Evolutionary conservation across 2,888 invertebrate genomes (phyloP), one percentile per base, ranked within the genome.

Genomic region (Tenthredo amoena): DNA sequence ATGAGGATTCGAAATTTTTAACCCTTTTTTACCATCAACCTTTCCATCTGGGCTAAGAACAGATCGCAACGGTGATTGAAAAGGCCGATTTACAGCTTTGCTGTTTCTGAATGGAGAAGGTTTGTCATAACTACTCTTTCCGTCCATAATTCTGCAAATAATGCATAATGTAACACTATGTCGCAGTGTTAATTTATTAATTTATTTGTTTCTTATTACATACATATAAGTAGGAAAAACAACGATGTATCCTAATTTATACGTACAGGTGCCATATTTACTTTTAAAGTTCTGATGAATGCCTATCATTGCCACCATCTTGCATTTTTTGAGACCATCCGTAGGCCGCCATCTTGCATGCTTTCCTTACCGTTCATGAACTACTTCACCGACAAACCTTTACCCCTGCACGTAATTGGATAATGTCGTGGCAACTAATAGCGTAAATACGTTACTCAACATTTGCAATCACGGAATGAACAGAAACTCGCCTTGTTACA

Each of bases 71-170:
- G 91, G 91, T 81, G 91, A 91, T 82, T 89, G 87, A 86, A 90
- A 91, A 12, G 90, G 91, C 85, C 88, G 90, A 86, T 90, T 89
- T 21, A 88, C 90, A 76, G 87, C 87, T 86, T 88, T 89, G 79
- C 89, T 88, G 79, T 91, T 91, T 86, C 88, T 89, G 74, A 90
- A 77, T 7, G 90, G 90, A 10, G 88, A 81, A n/a, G 81, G 81
- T 40, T 21, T 62, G 12, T 21, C 40, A 9, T 21, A 40, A 40
- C 18, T 65, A 12, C 40, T 31, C 21, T 65, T n/a, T 2, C 34
- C 18, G 4, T 83, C 71, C 83, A 83, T 83, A 50, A 21, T 50
- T 21, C 21, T 37, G 34, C 0, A 31, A 21, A 68, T 31, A 31
- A 68, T 68, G 31, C 31, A 9, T 31, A 31, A 34, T 68, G 10